These are phyloP conservation scores for Montipora foliosa DNA, from an alignment of 64 coral and sea anemone species.

Conservation along the genomic window DNA sequence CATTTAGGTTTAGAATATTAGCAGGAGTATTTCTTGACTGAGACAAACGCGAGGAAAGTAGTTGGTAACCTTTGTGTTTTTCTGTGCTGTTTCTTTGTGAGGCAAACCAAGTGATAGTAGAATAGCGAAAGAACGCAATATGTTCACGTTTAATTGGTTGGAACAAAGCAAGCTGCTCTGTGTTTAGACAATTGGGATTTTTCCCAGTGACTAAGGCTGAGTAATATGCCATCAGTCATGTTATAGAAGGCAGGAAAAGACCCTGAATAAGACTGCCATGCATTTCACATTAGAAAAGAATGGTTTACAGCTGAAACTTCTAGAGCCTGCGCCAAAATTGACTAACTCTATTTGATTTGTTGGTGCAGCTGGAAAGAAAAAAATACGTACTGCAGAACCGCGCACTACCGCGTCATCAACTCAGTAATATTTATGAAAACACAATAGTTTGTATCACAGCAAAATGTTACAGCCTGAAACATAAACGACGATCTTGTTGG, in stretches of 20 bases:
- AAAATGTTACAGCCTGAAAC: neutral
- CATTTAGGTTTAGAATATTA: neutral
- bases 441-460: slow-evolving; percentile 27
- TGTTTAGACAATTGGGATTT: neutral
- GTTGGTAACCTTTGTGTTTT: neutral
- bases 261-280: neutral
- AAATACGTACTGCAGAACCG: neutral
- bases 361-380: slow-evolving; percentile 39
- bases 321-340: slow-evolving; percentile 24
- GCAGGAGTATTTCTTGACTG: neutral
- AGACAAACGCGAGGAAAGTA: neutral
- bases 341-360: slow-evolving; percentile 21
- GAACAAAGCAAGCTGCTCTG: neutral
- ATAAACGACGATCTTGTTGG: slow-evolving; percentile 1
- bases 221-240: neutral
- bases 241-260: neutral
- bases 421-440: slow-evolving; percentile 12
- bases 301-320: neutral
- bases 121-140: slow-evolving; percentile 44
- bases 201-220: neutral
- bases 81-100: slow-evolving; percentile 2
- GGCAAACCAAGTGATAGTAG: slow-evolving; percentile 21
- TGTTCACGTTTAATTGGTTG: slow-evolving; percentile 37
- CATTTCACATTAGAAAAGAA: slow-evolving; percentile 12
- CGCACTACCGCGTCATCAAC: neutral